Base-by-base conservation (phyloP, 2,797 vertebrate genomes). In the Enteromius thamalakanensis region DNA sequence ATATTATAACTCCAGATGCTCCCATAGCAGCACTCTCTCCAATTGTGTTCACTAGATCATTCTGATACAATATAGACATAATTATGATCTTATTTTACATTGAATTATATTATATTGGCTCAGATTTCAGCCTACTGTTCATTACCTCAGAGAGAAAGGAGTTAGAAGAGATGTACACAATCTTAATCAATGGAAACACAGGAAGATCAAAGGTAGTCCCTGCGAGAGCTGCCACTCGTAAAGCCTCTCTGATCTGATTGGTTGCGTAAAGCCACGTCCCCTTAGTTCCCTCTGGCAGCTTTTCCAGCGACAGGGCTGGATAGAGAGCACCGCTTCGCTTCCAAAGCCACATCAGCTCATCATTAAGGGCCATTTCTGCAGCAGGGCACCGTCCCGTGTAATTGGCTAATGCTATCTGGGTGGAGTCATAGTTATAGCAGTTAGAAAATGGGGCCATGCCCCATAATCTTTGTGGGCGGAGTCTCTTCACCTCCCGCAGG, bases 21-120 rank as follows among this genome's bases (percentile, higher is more conserved):
- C 96, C 96, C 92, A 95, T 90, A 65, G 96, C 95, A 83, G 94
- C 96, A 34, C 95, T 96, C 90, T 96, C 95, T 87, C 96, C 96
- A 6, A 96, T 92, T 17, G 94, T 94, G 89, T 92, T 94, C 88
- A 95, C 92, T 89, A 96, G 90, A 88, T 96, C 94, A 58, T 89
- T 91, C 96, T 96, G 90, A 40, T 67, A 76, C 37, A 76, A 55
- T 40, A 77, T 40, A 76, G 21, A 53, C 47, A 51, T 37, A 34
- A n/a, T 74, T 74, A 55, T 8, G 2, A 17, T 32, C 7, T 62
- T 62, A 26, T 62, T 26, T 23, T 60, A 14, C 11, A 4, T 8
- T 60, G 0, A 26, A 14, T 1, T 26, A 47, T 26, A 6, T 72
- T 26, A 6, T 19, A 34, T 51, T 53, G n/a, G 10, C 29, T 64